Evolutionary conservation across 2,113 vertebrate genomes (phyloP).

Genomic region (Alligator mississippiensis): DNA sequence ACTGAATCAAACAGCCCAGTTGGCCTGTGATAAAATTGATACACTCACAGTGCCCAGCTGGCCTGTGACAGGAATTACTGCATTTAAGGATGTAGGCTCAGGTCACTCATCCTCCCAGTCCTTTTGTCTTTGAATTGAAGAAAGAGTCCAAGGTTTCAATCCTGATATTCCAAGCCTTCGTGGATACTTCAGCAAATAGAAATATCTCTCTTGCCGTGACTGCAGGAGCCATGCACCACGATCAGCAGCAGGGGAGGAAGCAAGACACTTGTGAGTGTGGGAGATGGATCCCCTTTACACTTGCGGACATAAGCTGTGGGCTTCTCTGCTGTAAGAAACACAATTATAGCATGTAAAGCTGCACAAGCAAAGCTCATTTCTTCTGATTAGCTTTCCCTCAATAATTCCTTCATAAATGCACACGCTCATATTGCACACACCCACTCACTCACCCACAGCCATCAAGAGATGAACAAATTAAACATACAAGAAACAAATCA

Average conservation of each 20-base stretch:
- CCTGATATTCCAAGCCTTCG: not conserved
- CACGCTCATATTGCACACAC: not conserved
- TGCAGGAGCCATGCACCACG: not conserved
- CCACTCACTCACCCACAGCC: not conserved
- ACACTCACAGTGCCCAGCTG: too few species aligned
- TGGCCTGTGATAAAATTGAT: too few species aligned
- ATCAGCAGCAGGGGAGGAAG: too few species aligned
- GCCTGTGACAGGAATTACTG: too few species aligned
- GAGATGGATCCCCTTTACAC: not conserved
- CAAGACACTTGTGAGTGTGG: too few species aligned
- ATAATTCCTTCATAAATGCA: not conserved
- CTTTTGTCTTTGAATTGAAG: not conserved
- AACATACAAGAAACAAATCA: not conserved
- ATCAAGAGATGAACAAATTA: not conserved
- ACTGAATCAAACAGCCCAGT: too few species aligned
- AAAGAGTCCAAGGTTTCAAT: not conserved
- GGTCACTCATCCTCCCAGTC: not conserved
- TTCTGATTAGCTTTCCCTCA: not conserved
- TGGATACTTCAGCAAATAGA: not conserved
- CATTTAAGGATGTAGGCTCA: not conserved
- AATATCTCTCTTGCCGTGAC: not conserved
- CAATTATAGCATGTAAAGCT: too few species aligned
- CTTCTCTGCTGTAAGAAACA: not conserved
- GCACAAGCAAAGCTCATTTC: not conserved
- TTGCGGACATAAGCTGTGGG: not conserved